Evolutionary conservation across 1,140 invertebrate species (phyloP), one percentile per base, ranked within the genome.

Genomic region (Heliconius hewitsoni): DNA sequence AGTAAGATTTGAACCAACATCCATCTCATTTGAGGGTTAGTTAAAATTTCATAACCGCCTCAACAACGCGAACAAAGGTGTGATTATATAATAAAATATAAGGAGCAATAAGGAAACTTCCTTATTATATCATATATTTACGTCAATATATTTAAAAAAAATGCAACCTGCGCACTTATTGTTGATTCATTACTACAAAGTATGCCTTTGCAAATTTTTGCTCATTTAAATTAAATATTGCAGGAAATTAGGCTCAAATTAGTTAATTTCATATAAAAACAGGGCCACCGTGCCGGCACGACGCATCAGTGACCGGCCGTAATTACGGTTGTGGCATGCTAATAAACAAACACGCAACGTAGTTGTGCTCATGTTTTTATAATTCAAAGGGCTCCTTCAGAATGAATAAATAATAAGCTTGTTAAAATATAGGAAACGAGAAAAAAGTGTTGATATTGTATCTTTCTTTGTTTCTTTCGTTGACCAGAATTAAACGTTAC

Each of bases 241-340:
- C 55, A 60, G 55, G 55, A 60, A 60, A 60, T 60, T 60, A 60
- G 55, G 55, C 55, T 8, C 55, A 23, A 60, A 60, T 60, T 60
- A 60, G 19, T 23, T 60, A 60, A 60, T 60, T 60, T 60, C n/a
- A 60, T 23, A 11, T 60, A 60, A 60, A 27, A 60, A n/a, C 19
- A 60, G 55, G 55, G 19, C 55, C 55, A 52, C 50, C 50, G 50
- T 19, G 50, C n/a, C 55, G 55, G 55, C 55, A 60, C n/a, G 55
- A 60, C 55, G 55, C 55, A 11, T 19, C 50, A 19, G 50, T 52
- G 50, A 19, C 50, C 50, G 1, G 0, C 50, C 50, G 55, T 23
- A 60, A 60, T 60, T 60, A 23, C n/a, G 23, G 1, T 60, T 8
- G n/a, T 4, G 55, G 55, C 55, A 23, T 60, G 55, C 55, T 23